Conservation (phyloP, 2,113 vertebrate species). For the Macrotus californicus region DNA sequence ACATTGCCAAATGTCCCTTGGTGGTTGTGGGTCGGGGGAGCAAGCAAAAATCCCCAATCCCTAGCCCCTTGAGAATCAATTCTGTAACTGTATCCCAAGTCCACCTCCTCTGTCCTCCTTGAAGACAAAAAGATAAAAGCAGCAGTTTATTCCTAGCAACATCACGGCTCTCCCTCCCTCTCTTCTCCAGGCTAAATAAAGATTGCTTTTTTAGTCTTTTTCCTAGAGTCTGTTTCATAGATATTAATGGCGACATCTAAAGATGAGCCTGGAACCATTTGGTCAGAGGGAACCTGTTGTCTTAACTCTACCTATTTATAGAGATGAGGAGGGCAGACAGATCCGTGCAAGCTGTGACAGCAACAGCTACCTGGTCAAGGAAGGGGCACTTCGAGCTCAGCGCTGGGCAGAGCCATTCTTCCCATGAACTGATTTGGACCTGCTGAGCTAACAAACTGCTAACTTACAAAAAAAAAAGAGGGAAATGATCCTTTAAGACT, state of each 20-base stretch:
- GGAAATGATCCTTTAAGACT: background rate
- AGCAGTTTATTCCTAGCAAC: slow-evolving; percentile 57
- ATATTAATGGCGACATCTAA: slow-evolving; percentile 62
- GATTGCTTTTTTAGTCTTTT: slow-evolving; percentile 66
- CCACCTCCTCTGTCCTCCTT: slow-evolving; percentile 40
- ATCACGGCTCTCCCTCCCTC: slow-evolving; percentile 40
- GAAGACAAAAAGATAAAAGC: slow-evolving; percentile 53
- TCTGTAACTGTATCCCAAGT: background rate
- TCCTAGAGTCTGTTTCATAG: slow-evolving; percentile 65
- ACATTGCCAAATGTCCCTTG: background rate
- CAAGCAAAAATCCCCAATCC: background rate
- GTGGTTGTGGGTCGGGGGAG: fast-evolving
- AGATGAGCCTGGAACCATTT: slow-evolving; percentile 52
- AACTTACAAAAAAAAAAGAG: background rate
- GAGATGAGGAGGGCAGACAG: background rate
- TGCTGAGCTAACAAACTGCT: background rate
- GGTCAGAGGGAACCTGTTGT: slow-evolving; percentile 42
- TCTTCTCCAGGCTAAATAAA: slow-evolving; percentile 66
- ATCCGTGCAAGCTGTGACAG: background rate
- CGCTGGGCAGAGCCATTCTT: background rate
- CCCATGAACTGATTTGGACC: background rate
- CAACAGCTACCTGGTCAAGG: background rate
- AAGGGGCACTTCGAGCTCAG: background rate
- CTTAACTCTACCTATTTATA: slow-evolving; percentile 43
- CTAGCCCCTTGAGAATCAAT: background rate